Base-by-base conservation (phyloP, 1,140 invertebrate species). In the Lineus longissimus region DNA sequence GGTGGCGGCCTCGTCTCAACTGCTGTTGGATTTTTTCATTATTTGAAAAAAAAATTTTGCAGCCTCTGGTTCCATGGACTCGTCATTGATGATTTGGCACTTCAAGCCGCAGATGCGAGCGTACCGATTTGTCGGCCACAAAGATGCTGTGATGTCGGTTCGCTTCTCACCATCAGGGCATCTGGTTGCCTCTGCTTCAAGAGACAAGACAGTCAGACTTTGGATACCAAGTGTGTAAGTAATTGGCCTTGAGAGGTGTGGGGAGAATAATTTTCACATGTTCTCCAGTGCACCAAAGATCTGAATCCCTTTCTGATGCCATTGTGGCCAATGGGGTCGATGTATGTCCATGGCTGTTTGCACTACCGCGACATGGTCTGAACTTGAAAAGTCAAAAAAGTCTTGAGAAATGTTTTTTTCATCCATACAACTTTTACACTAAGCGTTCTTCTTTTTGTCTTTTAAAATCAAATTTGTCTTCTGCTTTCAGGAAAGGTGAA, bases 211-310 rank as follows among this genome's bases (percentile, higher is more conserved):
- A 27, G 88, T 95, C 0, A 83, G 92, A 67, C 81, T 96, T 22
- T 96, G 93, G 93, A 87, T 92, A 47, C 90, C 92, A 0, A 90
- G 86, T 68, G 84, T 92, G 68, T 89, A 86, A 71, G 91, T n/a
- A n/a, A n/a, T n/a, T n/a, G n/a, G n/a, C n/a, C n/a, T n/a, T n/a
- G n/a, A n/a, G n/a, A n/a, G n/a, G n/a, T n/a, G n/a, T n/a, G n/a
- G n/a, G n/a, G n/a, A n/a, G n/a, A n/a, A n/a, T n/a, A n/a, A n/a
- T n/a, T n/a, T n/a, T n/a, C n/a, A n/a, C n/a, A n/a, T n/a, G n/a
- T n/a, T n/a, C n/a, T n/a, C n/a, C n/a, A n/a, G n/a, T n/a, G n/a
- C n/a, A n/a, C n/a, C n/a, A n/a, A n/a, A n/a, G n/a, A n/a, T n/a
- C n/a, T n/a, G n/a, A n/a, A n/a, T n/a, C n/a, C n/a, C n/a, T n/a